Percentiles rank a stretch among this genome's conserved stretches.
Conservation (phyloP, 2,888 invertebrate species). For the Cheilosia grossa region DNA sequence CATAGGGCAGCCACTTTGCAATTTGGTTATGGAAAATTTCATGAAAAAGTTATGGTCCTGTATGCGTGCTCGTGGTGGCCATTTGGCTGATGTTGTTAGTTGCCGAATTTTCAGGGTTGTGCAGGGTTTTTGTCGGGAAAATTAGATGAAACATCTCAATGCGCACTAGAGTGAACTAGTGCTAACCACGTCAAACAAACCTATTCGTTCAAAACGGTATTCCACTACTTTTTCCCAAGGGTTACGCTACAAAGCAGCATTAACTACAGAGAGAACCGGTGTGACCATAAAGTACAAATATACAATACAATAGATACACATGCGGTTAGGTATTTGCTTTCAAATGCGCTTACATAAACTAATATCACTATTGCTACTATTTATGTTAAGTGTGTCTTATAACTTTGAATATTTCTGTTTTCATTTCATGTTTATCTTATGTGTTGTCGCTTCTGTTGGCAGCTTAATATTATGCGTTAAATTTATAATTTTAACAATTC, state of each 20-base stretch:
- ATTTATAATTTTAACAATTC: conserved; percentile 54
- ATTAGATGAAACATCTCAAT: too few species aligned
- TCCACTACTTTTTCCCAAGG: too few species aligned
- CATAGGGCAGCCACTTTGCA: too few species aligned
- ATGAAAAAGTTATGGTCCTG: too few species aligned
- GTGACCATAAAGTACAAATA: background rate
- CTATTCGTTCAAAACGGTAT: too few species aligned
- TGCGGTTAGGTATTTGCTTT: conserved; percentile 28
- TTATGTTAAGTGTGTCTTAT: conserved; percentile 48
- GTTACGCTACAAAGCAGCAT: background rate
- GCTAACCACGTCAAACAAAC: too few species aligned
- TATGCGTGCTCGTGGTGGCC: too few species aligned
- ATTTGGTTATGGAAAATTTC: too few species aligned
- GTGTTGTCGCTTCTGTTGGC: conserved; percentile 31
- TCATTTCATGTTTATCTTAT: conserved; percentile 12
- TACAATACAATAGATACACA: conserved; percentile 21
- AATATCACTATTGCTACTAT: conserved; percentile 74
- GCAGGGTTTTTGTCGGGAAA: too few species aligned
- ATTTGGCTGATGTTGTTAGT: too few species aligned
- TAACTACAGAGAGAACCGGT: background rate
- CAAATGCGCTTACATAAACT: conserved; percentile 63
- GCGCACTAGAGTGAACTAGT: too few species aligned
- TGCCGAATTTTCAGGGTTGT: too few species aligned
- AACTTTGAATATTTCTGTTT: conserved; percentile 19
- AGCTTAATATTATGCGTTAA: conserved; percentile 59